Evolutionary conservation across 2,888 invertebrate genomes (phyloP), one percentile per base, ranked within the genome.

Genomic region (Ceraclea dissimilis): DNA sequence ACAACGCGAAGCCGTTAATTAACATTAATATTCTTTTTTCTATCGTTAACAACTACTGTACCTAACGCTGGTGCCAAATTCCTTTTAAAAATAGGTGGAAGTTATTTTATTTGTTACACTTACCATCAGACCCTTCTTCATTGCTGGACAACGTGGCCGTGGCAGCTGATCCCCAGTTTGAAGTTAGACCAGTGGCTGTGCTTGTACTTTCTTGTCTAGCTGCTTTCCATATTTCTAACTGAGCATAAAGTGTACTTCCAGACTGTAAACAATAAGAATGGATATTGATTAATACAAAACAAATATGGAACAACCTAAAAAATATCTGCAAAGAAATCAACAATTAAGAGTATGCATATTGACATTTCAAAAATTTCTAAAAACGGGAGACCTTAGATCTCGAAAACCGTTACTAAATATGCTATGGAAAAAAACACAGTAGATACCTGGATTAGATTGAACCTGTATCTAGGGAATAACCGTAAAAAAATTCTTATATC

Each of bases 191-290:
- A 67, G 53, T 65, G 8, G 67, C 65, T 46, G 70, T 70, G 17
- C 58, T 53, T n/a, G 52, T 33, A 4, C 26, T 49, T 62, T 83
- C 82, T 56, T 81, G 79, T 63, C 83, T 78, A 8, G 90, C 89
- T 58, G 88, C 88, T 72, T 90, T 91, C 93, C 93, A 94, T 65
- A 94, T 90, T 71, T 93, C 93, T 67, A 94, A 74, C 68, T 92
- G 91, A 21, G 93, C 92, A 71, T 88, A 86, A 62, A 94, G 72
- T 65, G 88, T 88, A 69, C 88, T 86, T 49, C 93, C 93, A 67
- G 87, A 85, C 91, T 91, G 75, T 2, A 72, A 71, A 59, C 61
- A 65, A 43, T 2, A 16, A n/a, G n/a, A n/a, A n/a, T 44, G n/a
- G n/a, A n/a, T n/a, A n/a, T n/a, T n/a, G n/a, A n/a, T n/a, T n/a